Evolutionary conservation across 2,888 invertebrate species (phyloP).

Genomic region (Allophyes oxyacanthae): DNA sequence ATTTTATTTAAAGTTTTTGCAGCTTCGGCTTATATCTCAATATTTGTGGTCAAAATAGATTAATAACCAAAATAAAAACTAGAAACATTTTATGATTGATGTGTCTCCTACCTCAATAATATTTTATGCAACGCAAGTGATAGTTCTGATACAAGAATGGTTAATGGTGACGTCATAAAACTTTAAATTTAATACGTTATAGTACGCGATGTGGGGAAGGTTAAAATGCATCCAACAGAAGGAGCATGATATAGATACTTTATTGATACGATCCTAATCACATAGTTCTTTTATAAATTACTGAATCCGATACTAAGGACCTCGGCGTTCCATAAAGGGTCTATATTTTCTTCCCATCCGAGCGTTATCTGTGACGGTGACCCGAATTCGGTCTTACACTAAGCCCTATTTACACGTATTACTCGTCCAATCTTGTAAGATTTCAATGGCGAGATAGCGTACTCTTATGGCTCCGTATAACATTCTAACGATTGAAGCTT

Average conservation of each 20-base stretch:
- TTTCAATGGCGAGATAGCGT: slow-evolving; percentile 32
- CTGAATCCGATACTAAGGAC: slow-evolving; percentile 25
- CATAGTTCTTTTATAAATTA: slow-evolving; percentile 30
- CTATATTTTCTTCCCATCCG: slow-evolving; percentile 36
- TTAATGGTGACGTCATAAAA: too few relatives aligned
- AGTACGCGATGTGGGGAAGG: too few relatives aligned
- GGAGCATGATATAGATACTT: neutral
- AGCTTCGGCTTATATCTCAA: neutral
- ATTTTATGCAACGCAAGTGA: too few relatives aligned
- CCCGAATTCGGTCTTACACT: slow-evolving; percentile 35
- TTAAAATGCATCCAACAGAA: neutral
- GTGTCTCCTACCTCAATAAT: neutral
- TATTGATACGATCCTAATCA: slow-evolving; percentile 24
- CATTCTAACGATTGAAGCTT: neutral
- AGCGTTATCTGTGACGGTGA: slow-evolving; percentile 39
- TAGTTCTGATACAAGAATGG: too few relatives aligned
- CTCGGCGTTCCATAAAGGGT: slow-evolving; percentile 35
- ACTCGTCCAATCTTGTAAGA: slow-evolving; percentile 27
- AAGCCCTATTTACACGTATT: slow-evolving; percentile 48
- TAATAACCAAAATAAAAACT: neutral
- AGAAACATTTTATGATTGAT: neutral
- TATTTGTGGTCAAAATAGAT: slow-evolving; percentile 4
- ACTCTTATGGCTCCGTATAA: neutral
- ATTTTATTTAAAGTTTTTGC: slow-evolving; percentile 31
- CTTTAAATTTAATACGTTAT: too few relatives aligned